Percentiles rank a stretch among this genome's conserved stretches.
Conservation (phyloP, 2,888 invertebrate species). For the Metalampra italica region DNA sequence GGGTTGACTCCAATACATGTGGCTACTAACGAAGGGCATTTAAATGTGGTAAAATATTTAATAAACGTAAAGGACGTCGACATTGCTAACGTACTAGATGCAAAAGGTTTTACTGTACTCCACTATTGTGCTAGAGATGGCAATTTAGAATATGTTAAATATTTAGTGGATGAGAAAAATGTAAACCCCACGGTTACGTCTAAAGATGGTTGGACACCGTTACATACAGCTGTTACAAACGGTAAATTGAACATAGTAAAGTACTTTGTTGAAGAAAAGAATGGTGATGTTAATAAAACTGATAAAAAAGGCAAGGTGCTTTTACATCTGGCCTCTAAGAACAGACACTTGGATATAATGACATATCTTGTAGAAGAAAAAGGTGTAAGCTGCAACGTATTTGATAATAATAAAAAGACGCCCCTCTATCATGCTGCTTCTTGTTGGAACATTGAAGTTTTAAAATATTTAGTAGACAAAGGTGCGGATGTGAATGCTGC, state of each 20-base stretch:
- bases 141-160: neutral
- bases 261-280: neutral
- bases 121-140: neutral
- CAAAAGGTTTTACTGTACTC: neutral
- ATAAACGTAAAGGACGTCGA: neutral
- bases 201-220: neutral
- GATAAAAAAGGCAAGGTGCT: neutral
- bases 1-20: neutral
- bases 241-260: neutral
- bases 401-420: neutral
- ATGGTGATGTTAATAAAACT: no score
- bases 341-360: neutral
- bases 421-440: neutral
- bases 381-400: neutral
- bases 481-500: neutral
- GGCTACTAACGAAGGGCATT: neutral
- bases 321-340: neutral
- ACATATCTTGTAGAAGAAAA: neutral
- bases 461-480: slow-evolving; percentile 3
- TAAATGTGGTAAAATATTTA: neutral
- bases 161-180: neutral
- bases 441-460: neutral
- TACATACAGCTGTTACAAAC: neutral
- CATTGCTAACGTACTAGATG: neutral
- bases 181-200: neutral